Conservation (phyloP, 1,140 invertebrate genomes). For the Ceratina calcarata region DNA sequence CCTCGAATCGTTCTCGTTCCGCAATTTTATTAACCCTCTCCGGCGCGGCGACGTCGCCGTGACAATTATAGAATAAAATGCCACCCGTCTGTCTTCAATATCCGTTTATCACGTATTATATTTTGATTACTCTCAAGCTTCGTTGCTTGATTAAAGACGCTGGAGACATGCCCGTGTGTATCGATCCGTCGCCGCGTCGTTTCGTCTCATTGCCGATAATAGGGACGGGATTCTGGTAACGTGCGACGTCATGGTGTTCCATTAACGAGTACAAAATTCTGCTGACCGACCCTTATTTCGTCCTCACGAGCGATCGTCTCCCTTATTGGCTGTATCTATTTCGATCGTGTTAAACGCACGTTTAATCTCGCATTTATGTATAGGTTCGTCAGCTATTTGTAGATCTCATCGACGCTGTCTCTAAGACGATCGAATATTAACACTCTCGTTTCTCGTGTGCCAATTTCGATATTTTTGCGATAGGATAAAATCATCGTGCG, state of each 20-base stretch:
- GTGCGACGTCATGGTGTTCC: background rate
- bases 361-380: background rate
- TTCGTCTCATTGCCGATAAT: background rate
- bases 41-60: no score
- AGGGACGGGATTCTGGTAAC: background rate
- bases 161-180: no score
- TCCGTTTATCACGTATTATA: no score
- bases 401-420: background rate
- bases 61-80: background rate
- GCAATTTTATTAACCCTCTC: constrained; percentile 5
- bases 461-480: background rate
- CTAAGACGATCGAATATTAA: background rate
- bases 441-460: background rate
- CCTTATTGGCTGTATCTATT: background rate
- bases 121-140: background rate
- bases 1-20: constrained; percentile 3
- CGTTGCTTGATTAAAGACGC: no score
- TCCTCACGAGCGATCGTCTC: background rate
- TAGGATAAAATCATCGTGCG: constrained; percentile 18
- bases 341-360: background rate
- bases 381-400: background rate
- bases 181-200: background rate
- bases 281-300: constrained; percentile 5
- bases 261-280: background rate
- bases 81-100: background rate